A percentile compares a stretch with the other conserved stretches of the same genome.
phyloP scores from a whole-genome alignment of 2,113 vertebrate genomes.

The Sinocyclocheilus maitianheensis region DNA sequence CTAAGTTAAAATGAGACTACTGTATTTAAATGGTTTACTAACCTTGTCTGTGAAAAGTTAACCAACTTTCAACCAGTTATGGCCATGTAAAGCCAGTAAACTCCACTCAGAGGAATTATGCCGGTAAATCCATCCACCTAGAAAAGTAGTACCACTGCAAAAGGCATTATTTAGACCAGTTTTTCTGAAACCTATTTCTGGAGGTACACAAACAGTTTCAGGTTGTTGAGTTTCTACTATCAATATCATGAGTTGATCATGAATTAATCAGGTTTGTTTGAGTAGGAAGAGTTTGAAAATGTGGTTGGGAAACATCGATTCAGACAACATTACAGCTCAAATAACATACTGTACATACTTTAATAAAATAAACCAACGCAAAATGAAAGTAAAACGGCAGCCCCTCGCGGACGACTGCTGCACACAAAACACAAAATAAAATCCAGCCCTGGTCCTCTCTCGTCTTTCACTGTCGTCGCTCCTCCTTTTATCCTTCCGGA shows the following conservation, averaged over 20 bases:
- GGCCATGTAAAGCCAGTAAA: background rate
- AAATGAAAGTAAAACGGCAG: no score
- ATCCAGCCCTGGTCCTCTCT: no score
- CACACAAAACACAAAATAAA: no score
- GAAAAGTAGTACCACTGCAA: background rate
- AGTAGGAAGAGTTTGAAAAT: background rate
- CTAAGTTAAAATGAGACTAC: background rate
- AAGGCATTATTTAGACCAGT: background rate
- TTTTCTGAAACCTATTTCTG: background rate
- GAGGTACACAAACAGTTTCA: background rate
- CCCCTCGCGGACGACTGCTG: no score
- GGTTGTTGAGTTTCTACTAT: background rate
- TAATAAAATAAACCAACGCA: no score
- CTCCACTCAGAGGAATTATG: background rate
- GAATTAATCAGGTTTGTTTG: background rate
- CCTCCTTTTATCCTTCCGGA: no score
- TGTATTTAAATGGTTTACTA: background rate
- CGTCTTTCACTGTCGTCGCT: no score
- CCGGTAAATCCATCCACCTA: background rate
- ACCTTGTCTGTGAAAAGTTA: background rate
- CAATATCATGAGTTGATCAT: background rate
- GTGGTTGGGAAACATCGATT: no score
- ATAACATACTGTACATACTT: no score
- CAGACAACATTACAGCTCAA: no score
- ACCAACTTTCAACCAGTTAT: background rate